These are phyloP conservation scores for Cydia amplana DNA, from an alignment of 1,140 invertebrate species.

Conservation along the genomic window DNA sequence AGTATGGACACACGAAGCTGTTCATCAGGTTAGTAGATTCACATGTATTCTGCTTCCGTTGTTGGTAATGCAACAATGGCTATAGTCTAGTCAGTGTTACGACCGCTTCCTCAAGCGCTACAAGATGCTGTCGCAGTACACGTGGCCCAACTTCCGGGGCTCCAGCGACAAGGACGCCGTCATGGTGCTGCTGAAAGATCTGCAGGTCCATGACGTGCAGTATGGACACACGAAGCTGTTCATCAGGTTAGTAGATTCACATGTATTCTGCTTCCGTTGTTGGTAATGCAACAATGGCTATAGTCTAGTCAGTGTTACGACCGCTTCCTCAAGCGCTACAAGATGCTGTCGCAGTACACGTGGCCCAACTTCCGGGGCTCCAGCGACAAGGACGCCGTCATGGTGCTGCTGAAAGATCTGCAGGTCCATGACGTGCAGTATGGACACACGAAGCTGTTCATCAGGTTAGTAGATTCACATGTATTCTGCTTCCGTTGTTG, in stretches of 20 bases:
- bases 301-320: constrained; percentile 94
- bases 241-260: constrained; percentile 81
- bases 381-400: constrained; percentile 89
- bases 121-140: constrained; percentile 96
- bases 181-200: constrained; percentile 89
- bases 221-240: constrained; percentile 98
- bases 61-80: too few species aligned
- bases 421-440: constrained; percentile 93
- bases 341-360: constrained; percentile 96
- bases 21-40: constrained; percentile 85
- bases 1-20: constrained; percentile 96
- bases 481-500: not conserved
- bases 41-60: not conserved
- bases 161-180: constrained; percentile 90
- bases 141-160: constrained; percentile 95
- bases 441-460: constrained; percentile 97
- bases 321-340: constrained; percentile 92
- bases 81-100: constrained; percentile 93
- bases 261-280: not conserved
- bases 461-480: constrained; percentile 78
- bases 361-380: constrained; percentile 95
- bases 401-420: constrained; percentile 90
- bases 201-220: constrained; percentile 91
- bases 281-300: too few species aligned
- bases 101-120: constrained; percentile 92